Evolutionary conservation across 2,888 invertebrate genomes (phyloP), one percentile per base, ranked within the genome.

Genomic region (Tenthredo notha): DNA sequence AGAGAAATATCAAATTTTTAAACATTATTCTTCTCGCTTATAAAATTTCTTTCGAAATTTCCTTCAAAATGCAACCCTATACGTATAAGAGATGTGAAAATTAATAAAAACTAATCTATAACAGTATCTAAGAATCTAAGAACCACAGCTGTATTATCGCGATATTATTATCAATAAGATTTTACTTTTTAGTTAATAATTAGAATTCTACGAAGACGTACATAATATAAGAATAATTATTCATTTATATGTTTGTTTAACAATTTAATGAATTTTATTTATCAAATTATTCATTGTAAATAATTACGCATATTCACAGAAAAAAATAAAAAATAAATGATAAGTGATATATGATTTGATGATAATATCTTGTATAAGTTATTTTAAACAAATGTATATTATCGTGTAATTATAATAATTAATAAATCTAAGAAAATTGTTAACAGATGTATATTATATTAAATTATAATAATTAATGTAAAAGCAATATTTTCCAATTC

Each of bases 401-500:
- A 61, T 61, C 61, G 61, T 61, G 61, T 70, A 70, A 70, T 18
- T 70, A 70, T 70, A 70, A 3, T 33, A 37, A 37, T 70, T 61
- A 61, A 4, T 15, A 70, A 70, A 7, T 54, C 18, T 29, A 37
- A 70, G 25, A 5, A 37, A 70, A 70, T 29, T 70, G 70, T 70
- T 70, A 70, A 70, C 70, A n/a, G 29, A 67, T 67, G 18, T 67
- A 43, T 74, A 74, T 43, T 40, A 74, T 43, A 74, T 74, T 40
- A 74, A 43, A 74, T 43, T 21, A 72, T 40, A 70, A 70, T 37
- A 70, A 72, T 72, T 72, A 72, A 72, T 72, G 72, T 72, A 72
- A 72, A 21, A 72, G 2, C 29, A 12, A 15, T 15, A 29, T 65
- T 15, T 15, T 12, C 5, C 6, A 10, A 3, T 65, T 5, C 15